Evolutionary conservation across 2,113 vertebrate species (phyloP).

Genomic region (Oreotrochilus melanogaster): DNA sequence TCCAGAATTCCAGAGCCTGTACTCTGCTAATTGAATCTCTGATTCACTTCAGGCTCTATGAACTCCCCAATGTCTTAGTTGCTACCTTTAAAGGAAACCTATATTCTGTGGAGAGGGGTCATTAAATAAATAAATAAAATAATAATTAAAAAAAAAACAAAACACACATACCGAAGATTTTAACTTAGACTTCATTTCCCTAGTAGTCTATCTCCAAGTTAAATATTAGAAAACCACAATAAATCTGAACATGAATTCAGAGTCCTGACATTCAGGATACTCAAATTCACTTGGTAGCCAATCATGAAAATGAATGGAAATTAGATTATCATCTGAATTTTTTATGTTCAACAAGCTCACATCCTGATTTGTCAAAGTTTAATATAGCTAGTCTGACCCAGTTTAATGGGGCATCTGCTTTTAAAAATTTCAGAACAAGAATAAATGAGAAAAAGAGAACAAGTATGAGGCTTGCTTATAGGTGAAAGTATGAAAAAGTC

Average conservation of each 20-base stretch:
- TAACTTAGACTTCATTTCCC: no score
- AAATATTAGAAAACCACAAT: no score
- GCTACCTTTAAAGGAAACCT: no score
- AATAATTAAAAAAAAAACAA: no score
- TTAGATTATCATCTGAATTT: not conserved
- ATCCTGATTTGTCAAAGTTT: not conserved
- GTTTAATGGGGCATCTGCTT: not conserved
- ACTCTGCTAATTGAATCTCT: no score
- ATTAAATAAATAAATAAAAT: no score
- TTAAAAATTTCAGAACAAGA: not conserved
- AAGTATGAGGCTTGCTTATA: not conserved
- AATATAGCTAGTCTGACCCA: not conserved
- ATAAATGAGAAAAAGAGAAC: not conserved
- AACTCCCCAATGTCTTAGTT: no score
- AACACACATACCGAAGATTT: no score
- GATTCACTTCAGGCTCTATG: no score
- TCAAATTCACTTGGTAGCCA: not conserved
- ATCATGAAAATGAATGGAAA: not conserved
- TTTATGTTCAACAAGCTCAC: not conserved
- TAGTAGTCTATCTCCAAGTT: no score
- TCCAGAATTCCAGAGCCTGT: no score
- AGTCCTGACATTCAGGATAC: not conserved
- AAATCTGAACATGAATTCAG: not conserved
- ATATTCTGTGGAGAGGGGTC: no score
- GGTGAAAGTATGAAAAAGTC: not conserved